Base-by-base conservation (phyloP, 2,113 vertebrate genomes). In the Craseonycteris thonglongyai region DNA sequence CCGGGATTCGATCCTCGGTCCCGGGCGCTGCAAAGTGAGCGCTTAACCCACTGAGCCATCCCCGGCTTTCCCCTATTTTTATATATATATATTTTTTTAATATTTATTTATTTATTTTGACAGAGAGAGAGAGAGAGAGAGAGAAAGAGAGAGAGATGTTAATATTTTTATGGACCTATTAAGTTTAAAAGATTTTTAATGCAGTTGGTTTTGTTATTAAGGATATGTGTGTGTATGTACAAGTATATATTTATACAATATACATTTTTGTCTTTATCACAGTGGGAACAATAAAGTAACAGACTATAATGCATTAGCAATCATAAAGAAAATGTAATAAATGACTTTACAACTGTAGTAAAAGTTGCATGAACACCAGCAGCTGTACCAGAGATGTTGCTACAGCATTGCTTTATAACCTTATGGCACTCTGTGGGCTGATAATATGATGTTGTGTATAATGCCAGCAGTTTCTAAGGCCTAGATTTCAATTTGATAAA, bases 271-370 rank as follows among this genome's bases (percentile, higher is more conserved):
- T 98, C 98, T 97, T 98, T 98, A 98, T 98, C 98, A 98, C 96
- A 97, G 93, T 97, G 97, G 98, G 98, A 98, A 98, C 98, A 98
- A 98, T 98, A 98, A 98, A 98, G 97, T 98, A 98, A 97, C 98
- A 98, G 98, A 98, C 97, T n/a, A 0, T 97, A 96, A 96, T 98
- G 96, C 98, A 98, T 98, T 98, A 98, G 96, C 98, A 98, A 98
- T 98, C 98, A 97, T 98, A 98, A 98, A 98, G 97, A 97, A 98
- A 98, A 98, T 96, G 98, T 98, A 98, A 98, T 98, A 98, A 98
- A 98, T 98, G 98, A 94, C 97, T 98, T 98, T 98, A 98, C 98
- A 98, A 98, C 98, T 98, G 97, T 96, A 98, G 98, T 98, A 98
- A 98, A 98, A 98, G 98, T 98, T 98, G 97, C 97, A 98, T 97